Conservation (phyloP, 2,797 vertebrate species). For the Anguilla anguilla region DNA sequence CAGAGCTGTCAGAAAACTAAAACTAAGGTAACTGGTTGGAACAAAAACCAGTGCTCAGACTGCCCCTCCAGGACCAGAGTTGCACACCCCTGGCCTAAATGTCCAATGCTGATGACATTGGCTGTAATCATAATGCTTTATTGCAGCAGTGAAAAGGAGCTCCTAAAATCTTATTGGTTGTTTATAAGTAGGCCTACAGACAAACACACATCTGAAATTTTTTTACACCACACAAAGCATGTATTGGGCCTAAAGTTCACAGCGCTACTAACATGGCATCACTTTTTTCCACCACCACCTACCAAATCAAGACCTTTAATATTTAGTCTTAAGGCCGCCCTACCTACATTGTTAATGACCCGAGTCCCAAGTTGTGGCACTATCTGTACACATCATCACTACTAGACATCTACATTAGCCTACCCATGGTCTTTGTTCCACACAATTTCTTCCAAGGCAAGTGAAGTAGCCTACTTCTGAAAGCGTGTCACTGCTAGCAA, state of each 20-base stretch:
- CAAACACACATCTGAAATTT: background rate
- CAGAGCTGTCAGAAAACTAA: too few relatives aligned
- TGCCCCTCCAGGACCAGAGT: too few relatives aligned
- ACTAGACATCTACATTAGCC: background rate
- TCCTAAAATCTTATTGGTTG: background rate
- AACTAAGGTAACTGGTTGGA: too few relatives aligned
- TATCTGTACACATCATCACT: conserved; percentile 15
- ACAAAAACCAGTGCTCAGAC: too few relatives aligned
- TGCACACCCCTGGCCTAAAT: background rate
- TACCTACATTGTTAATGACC: conserved; percentile 23
- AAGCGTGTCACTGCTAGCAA: background rate
- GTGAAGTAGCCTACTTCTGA: background rate
- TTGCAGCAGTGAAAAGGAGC: background rate
- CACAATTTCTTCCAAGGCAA: background rate
- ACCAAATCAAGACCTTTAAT: conserved; percentile 15
- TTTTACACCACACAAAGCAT: background rate
- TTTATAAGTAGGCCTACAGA: background rate
- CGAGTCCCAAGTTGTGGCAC: background rate
- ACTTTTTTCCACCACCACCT: conserved; percentile 19
- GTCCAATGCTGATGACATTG: background rate
- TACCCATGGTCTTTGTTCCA: background rate
- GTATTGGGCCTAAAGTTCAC: background rate
- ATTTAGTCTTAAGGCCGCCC: too few relatives aligned
- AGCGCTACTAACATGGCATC: background rate
- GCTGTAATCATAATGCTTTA: background rate